These are phyloP conservation scores for Glossosoma conforme DNA, from an alignment of 1,140 invertebrate genomes.

Conservation along the genomic window DNA sequence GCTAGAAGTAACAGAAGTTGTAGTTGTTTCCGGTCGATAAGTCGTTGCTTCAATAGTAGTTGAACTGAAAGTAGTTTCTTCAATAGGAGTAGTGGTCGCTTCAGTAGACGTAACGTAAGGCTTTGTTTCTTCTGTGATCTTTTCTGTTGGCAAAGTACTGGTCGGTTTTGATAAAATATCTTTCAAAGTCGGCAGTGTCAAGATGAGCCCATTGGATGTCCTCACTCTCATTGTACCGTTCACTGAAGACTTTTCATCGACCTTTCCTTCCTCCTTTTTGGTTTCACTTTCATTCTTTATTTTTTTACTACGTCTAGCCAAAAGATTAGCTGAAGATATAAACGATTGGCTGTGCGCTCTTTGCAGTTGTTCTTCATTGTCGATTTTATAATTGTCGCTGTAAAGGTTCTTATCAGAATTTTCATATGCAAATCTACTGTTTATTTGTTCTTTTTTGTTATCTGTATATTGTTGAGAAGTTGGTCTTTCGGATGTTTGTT, in stretches of 20 bases:
- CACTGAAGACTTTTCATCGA: slow-evolving; percentile 38
- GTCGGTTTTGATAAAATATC: slow-evolving; percentile 27
- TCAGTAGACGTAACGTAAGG: slow-evolving; percentile 5
- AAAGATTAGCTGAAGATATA: slow-evolving; percentile 40
- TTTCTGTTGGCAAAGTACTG: slow-evolving; percentile 11
- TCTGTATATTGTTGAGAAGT: no score
- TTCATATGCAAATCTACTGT: slow-evolving; percentile 12
- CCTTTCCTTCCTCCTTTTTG: slow-evolving; percentile 36
- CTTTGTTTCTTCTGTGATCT: slow-evolving; percentile 4
- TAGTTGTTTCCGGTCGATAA: slow-evolving; percentile 9
- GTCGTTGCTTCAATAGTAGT: slow-evolving; percentile 13
- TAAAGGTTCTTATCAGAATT: slow-evolving; percentile 32
- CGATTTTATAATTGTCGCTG: slow-evolving; percentile 30
- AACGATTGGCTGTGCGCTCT: slow-evolving; percentile 50
- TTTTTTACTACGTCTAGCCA: slow-evolving; percentile 43
- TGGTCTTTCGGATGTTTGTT: slow-evolving; percentile 31
- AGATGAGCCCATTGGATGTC: slow-evolving; percentile 20
- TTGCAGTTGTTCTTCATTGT: slow-evolving; percentile 50
- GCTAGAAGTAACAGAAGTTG: slow-evolving; percentile 8
- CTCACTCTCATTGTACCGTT: slow-evolving; percentile 16
- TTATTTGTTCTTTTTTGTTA: slow-evolving; percentile 7
- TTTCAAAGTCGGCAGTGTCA: slow-evolving; percentile 29
- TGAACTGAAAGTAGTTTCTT: slow-evolving; percentile 15
- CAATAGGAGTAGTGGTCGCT: slow-evolving; percentile 22
- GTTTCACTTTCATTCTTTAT: slow-evolving; percentile 35